Evolutionary conservation across 2,113 vertebrate genomes (phyloP), one percentile per base, ranked within the genome.

Genomic region (Chiloscyllium plagiosum): DNA sequence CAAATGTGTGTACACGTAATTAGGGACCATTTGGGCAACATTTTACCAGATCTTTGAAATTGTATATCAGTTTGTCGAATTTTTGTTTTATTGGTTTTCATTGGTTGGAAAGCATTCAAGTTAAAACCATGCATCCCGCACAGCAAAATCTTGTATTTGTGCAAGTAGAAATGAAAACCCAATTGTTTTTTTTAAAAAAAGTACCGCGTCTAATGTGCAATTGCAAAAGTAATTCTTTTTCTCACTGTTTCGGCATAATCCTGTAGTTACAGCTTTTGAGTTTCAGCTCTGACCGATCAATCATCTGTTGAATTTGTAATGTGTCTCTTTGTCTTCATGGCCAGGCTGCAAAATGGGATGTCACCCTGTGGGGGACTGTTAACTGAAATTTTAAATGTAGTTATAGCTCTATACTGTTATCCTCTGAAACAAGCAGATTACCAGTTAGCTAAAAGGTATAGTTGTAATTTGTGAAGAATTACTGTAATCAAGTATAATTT

Each of bases 11-110:
- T 97, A 97, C 97, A 97, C 97, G 96, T 97, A 96, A 97, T 97
- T 96, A 95, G 96, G 97, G 98, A 97, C 98, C 97, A 97, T 98
- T 98, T 98, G 97, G 98, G 97, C 98, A 98, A 98, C 98, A 98
- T 99, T 98, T 98, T 98, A 98, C 98, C 97, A 97, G 68, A 95
- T 95, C 94, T 69, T 72, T 95, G 94, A 95, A 95, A 72, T 52
- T 72, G 72, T 72, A 10, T 68, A 52, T 95, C 69, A 61, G 15
- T 95, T 95, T 95, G 66, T 8, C 17, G 15, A 95, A 95, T 72
- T 95, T 76, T 76, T 50, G 37, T 6, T 33, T 50, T 70, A 10
- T 95, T 24, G 17, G 10, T 29, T 65, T 65, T 95, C 94, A 95
- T 68, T 94, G 4, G 24, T 70, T 72, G 22, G 93, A 22, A 94